These are phyloP conservation scores for Polyploca ridens DNA, from an alignment of 2,888 invertebrate genomes.

Conservation along the genomic window DNA sequence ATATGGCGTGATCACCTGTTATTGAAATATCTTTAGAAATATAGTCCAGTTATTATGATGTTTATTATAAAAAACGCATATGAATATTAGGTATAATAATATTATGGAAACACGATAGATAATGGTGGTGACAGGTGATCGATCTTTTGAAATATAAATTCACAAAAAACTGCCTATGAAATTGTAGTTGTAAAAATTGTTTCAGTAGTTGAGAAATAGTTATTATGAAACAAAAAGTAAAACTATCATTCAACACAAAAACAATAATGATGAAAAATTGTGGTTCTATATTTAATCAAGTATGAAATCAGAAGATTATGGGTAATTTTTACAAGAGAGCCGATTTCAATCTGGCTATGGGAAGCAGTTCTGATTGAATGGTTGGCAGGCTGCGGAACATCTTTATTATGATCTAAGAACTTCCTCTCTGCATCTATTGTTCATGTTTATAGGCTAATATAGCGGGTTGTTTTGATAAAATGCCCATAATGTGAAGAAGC, in stretches of 20 bases:
- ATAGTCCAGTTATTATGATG: neutral
- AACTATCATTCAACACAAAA: neutral
- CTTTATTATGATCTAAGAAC: slow-evolving; percentile 21
- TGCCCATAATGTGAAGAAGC: slow-evolving; percentile 28
- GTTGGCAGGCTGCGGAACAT: slow-evolving; percentile 35
- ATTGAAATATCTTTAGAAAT: neutral
- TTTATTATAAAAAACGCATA: neutral
- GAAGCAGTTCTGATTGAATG: slow-evolving; percentile 42
- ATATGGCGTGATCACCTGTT: neutral
- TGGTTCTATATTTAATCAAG: slow-evolving; percentile 17
- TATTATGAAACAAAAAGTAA: slow-evolving; percentile 5
- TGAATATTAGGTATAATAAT: too few relatives aligned
- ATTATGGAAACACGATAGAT: too few relatives aligned
- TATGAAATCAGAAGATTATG: slow-evolving; percentile 38
- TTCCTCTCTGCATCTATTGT: slow-evolving; percentile 22
- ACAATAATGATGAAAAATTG: slow-evolving; percentile 5
- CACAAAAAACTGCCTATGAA: neutral
- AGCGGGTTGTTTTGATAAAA: slow-evolving; percentile 33
- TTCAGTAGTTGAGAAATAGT: neutral
- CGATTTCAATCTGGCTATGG: slow-evolving; percentile 38
- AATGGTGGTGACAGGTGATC: too few relatives aligned
- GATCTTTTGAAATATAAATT: too few relatives aligned
- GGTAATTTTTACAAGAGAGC: slow-evolving; percentile 25
- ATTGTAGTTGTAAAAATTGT: neutral
- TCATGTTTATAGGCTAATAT: slow-evolving; percentile 35